phyloP scores from a whole-genome alignment of 1,140 invertebrate genomes.

The Atta texana region DNA sequence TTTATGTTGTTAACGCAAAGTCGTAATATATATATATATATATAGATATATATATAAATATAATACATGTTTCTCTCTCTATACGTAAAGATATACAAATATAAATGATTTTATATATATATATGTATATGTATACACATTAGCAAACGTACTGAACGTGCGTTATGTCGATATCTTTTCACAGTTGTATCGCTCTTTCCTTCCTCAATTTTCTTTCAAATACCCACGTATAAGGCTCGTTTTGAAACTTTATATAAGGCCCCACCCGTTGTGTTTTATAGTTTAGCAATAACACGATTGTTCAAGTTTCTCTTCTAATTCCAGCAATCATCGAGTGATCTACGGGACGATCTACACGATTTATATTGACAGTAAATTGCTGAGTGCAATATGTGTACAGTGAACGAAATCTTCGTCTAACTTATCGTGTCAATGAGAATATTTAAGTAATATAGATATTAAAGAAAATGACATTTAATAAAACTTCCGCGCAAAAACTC shows the following conservation, averaged over 20 bases:
- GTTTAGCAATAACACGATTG: slow-evolving; percentile 25
- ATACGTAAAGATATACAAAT: slow-evolving; percentile 59
- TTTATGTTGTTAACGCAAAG: slow-evolving; percentile 83
- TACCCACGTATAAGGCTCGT: slow-evolving; percentile 16
- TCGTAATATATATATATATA: slow-evolving; percentile 84
- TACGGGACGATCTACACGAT: slow-evolving; percentile 12
- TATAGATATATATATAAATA: slow-evolving; percentile 29
- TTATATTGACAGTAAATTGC: slow-evolving; percentile 31
- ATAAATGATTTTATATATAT: slow-evolving; percentile 67
- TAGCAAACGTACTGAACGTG: slow-evolving; percentile 27
- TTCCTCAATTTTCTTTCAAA: neutral
- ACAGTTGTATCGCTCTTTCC: slow-evolving; percentile 47
- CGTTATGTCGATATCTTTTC: slow-evolving; percentile 36
- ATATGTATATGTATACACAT: slow-evolving; percentile 32
- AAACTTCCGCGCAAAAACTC: neutral
- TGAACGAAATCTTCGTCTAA: neutral
- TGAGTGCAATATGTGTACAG: slow-evolving; percentile 46
- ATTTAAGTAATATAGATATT: slow-evolving; percentile 40
- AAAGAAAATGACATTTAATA: slow-evolving; percentile 27
- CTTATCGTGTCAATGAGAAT: slow-evolving; percentile 25
- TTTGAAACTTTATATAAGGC: neutral
- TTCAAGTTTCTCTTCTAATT: slow-evolving; percentile 44
- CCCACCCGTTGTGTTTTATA: slow-evolving; percentile 32
- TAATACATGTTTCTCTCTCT: slow-evolving; percentile 56
- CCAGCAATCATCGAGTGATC: slow-evolving; percentile 36